Conservation (phyloP, 2,888 invertebrate species). For the Deroplatys truncata region DNA sequence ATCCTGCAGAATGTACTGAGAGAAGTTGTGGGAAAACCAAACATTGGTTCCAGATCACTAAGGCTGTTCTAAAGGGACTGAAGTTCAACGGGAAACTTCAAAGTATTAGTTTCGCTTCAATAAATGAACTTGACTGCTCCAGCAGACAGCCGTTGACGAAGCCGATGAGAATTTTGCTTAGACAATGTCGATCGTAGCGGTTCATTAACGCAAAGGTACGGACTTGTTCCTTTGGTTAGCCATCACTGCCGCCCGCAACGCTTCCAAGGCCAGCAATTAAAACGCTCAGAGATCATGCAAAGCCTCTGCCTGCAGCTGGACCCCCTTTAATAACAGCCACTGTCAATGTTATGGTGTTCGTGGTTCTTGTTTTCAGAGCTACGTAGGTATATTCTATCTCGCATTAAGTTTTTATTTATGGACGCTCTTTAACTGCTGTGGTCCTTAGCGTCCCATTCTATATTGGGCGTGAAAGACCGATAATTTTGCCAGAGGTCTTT, state of each 20-base stretch:
- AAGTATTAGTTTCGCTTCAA: background rate
- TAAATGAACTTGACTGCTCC: background rate
- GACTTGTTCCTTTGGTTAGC: background rate
- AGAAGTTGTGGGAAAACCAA: background rate
- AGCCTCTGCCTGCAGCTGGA: too few relatives aligned
- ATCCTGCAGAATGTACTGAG: too few relatives aligned
- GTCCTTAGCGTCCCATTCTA: too few relatives aligned
- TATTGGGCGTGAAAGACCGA: too few relatives aligned
- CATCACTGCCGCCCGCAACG: background rate
- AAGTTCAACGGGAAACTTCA: background rate
- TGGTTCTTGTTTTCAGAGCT: too few relatives aligned
- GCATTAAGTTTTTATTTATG: too few relatives aligned
- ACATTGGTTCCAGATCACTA: background rate
- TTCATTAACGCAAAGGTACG: background rate
- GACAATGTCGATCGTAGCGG: background rate
- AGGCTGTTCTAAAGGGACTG: background rate
- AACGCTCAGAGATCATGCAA: background rate
- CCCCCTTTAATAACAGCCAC: too few relatives aligned
- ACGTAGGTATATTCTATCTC: too few relatives aligned
- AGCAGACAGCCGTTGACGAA: background rate
- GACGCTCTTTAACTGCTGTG: too few relatives aligned
- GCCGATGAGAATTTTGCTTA: background rate
- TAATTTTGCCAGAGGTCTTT: too few relatives aligned
- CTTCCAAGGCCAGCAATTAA: background rate
- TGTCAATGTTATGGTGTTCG: too few relatives aligned